phyloP scores from a whole-genome alignment of 1,140 invertebrate species.

The Nephila pilipes region DNA sequence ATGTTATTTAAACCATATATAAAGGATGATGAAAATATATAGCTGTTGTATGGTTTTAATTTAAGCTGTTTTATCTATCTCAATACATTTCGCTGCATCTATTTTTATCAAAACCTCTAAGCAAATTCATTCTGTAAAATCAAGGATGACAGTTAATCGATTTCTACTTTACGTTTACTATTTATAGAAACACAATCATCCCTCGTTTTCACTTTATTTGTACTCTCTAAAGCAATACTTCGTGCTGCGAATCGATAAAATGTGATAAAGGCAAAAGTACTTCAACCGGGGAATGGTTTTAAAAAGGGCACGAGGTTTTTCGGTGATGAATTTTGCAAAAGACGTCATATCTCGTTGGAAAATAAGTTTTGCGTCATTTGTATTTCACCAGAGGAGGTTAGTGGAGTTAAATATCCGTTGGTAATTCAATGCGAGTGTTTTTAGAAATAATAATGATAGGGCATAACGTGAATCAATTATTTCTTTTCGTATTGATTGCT shows the following conservation, averaged over 20 bases:
- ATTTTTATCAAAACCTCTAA: no score
- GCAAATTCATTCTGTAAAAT: not conserved
- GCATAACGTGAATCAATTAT: not conserved
- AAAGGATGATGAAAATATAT: no score
- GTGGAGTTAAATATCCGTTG: not conserved
- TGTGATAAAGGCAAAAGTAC: conserved; percentile 8
- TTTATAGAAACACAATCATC: not conserved
- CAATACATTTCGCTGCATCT: no score
- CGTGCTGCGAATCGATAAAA: not conserved
- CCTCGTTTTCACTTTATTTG: conserved; percentile 17
- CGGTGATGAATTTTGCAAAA: not conserved
- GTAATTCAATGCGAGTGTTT: not conserved
- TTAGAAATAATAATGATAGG: not conserved
- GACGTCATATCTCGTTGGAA: conserved; percentile 5
- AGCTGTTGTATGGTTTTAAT: no score
- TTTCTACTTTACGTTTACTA: conserved; percentile 14
- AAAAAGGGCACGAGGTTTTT: not conserved
- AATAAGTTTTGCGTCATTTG: conserved; percentile 2
- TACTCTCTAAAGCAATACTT: not conserved
- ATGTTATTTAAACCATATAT: no score
- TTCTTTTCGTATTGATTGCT: not conserved
- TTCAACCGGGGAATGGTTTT: not conserved
- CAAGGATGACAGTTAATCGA: not conserved
- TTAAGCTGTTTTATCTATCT: no score
- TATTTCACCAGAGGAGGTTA: not conserved